These are phyloP conservation scores for Drosophila rellima DNA, from an alignment of 2,888 invertebrate genomes.

Conservation along the genomic window DNA sequence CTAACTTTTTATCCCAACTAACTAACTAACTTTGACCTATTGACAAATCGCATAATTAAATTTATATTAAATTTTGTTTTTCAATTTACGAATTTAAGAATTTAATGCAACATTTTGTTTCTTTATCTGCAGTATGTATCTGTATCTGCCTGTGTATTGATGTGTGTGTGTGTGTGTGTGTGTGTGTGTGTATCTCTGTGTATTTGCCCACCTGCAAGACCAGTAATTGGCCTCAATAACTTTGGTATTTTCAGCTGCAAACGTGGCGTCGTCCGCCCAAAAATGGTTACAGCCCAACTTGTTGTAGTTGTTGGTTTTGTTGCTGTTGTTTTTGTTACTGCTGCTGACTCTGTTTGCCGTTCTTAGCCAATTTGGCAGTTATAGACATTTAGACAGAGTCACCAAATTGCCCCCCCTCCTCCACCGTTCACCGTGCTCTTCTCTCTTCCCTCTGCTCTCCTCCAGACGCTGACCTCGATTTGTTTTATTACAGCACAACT, in stretches of 20 bases:
- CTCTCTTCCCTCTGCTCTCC: slow-evolving; percentile 9
- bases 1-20: slow-evolving; percentile 3
- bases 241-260: slow-evolving; percentile 76
- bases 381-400: slow-evolving; percentile 40
- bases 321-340: too few relatives aligned
- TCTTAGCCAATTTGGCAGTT: slow-evolving; percentile 67
- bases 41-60: slow-evolving; percentile 28
- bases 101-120: slow-evolving; percentile 25
- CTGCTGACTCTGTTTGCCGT: slow-evolving; percentile 48
- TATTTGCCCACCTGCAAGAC: slow-evolving; percentile 78
- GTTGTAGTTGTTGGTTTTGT: slow-evolving; percentile 22
- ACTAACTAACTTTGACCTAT: slow-evolving; percentile 56
- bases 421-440: background rate
- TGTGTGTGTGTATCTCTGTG: slow-evolving; percentile 28
- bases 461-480: slow-evolving; percentile 55
- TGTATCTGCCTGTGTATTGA: slow-evolving; percentile 11
- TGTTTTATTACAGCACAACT: slow-evolving; percentile 36
- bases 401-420: slow-evolving; percentile 31
- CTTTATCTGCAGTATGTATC: background rate
- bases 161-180: background rate
- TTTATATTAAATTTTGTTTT: slow-evolving; percentile 6
- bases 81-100: slow-evolving; percentile 21
- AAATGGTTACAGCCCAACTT: slow-evolving; percentile 69
- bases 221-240: slow-evolving; percentile 82
- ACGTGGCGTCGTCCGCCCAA: slow-evolving; percentile 65